Percentiles rank a stretch among this genome's conserved stretches.
phyloP scores from a whole-genome alignment of 1,140 invertebrate genomes.

The Neodiprion fabricii region DNA sequence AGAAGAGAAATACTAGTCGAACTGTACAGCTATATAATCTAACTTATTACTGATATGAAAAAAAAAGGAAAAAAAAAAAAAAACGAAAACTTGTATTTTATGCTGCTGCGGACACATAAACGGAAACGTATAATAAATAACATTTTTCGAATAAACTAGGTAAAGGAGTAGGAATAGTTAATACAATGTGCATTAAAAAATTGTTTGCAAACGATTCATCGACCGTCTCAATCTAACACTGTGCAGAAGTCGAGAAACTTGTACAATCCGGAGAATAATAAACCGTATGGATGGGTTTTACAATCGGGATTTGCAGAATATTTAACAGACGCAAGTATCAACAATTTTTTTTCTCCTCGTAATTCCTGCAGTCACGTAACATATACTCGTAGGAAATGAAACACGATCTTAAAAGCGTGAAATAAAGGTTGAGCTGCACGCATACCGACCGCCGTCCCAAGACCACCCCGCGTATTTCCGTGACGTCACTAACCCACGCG shows the following conservation, averaged over 20 bases:
- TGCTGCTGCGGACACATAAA: not conserved
- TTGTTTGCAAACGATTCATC: too few relatives aligned
- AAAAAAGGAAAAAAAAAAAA: too few relatives aligned
- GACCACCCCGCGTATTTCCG: not conserved
- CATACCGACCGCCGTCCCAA: not conserved
- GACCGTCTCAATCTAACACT: too few relatives aligned
- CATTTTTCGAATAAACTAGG: too few relatives aligned
- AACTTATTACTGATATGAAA: not conserved
- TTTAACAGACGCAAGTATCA: not conserved
- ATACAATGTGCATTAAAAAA: too few relatives aligned
- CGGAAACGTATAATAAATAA: too few relatives aligned
- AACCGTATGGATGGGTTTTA: too few relatives aligned
- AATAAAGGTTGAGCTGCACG: constrained; percentile 2
- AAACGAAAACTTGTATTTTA: not conserved
- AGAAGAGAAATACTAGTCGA: not conserved
- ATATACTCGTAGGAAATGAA: not conserved
- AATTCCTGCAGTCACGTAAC: not conserved
- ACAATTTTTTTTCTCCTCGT: not conserved
- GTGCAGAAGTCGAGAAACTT: too few relatives aligned
- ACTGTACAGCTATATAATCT: not conserved
- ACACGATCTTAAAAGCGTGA: not conserved
- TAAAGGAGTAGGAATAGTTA: too few relatives aligned
- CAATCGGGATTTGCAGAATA: too few relatives aligned
- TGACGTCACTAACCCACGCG: not conserved
- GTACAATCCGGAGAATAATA: too few relatives aligned